Conservation (phyloP, 2,113 vertebrate genomes). For the Maccullochella peelii region DNA sequence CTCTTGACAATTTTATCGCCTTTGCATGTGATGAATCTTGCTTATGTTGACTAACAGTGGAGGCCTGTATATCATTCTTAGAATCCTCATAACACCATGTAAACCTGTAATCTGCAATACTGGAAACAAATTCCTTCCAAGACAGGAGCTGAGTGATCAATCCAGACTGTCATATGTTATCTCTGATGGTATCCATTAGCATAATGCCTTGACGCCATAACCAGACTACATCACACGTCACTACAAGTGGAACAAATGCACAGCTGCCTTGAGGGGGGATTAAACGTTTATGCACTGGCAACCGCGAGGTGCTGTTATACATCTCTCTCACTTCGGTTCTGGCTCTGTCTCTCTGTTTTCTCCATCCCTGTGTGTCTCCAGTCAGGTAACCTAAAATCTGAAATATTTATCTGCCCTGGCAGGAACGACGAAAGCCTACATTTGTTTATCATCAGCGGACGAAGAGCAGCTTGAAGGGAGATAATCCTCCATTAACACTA, state of each 20-base stretch:
- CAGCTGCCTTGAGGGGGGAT: constrained; percentile 18
- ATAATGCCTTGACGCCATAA: constrained; percentile 16
- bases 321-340: constrained; percentile 15
- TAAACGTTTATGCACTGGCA: constrained; percentile 41
- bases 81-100: constrained; percentile 20
- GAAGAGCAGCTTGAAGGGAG: constrained; percentile 3
- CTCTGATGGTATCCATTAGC: constrained; percentile 16
- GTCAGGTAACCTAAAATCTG: constrained; percentile 56
- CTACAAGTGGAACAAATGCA: constrained; percentile 32
- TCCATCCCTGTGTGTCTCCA: constrained; percentile 26
- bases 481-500: constrained; percentile 53
- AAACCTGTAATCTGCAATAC: constrained; percentile 21
- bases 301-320: constrained; percentile 17
- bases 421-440: constrained; percentile 48
- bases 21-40: constrained; percentile 13
- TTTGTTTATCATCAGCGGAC: constrained; percentile 50
- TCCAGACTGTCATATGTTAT: constrained; percentile 1
- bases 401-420: constrained; percentile 46
- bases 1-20: constrained; percentile 11
- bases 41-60: constrained; percentile 5
- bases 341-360: not conserved
- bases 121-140: constrained; percentile 26
- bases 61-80: not conserved
- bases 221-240: constrained; percentile 28
- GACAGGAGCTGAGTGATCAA: constrained; percentile 16